phyloP scores from a whole-genome alignment of 2,888 invertebrate genomes.

The Mythimna loreyi region DNA sequence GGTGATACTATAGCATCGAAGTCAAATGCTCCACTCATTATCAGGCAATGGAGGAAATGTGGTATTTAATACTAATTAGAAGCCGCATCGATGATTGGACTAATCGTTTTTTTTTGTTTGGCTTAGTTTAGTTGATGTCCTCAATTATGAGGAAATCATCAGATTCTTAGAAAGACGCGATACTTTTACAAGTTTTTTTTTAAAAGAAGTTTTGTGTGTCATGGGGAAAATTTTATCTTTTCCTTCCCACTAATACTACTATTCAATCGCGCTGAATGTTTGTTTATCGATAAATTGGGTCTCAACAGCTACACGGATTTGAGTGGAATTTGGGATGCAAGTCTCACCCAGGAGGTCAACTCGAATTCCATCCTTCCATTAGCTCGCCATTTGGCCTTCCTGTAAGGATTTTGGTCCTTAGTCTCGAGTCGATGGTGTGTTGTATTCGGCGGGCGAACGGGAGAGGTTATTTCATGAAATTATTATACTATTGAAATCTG shows the following conservation, averaged over 20 bases:
- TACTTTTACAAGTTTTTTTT: slow-evolving; percentile 34
- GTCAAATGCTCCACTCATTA: slow-evolving; percentile 75
- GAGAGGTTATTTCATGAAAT: no score
- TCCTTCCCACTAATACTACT: slow-evolving; percentile 7
- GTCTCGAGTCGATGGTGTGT: no score
- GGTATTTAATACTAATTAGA: slow-evolving; percentile 77
- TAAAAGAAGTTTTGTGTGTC: slow-evolving; percentile 8
- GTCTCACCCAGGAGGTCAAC: no score
- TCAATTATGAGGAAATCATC: slow-evolving; percentile 34
- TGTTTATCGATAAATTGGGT: background rate
- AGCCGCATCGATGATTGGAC: slow-evolving; percentile 67
- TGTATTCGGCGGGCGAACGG: no score
- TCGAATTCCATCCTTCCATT: no score
- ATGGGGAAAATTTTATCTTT: slow-evolving; percentile 29
- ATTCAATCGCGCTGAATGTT: no score
- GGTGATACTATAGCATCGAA: slow-evolving; percentile 51
- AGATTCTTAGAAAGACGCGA: slow-evolving; percentile 47
- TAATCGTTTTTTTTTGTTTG: slow-evolving; percentile 62
- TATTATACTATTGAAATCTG: no score
- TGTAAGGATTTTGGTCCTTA: no score
- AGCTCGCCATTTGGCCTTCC: no score
- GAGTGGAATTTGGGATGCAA: background rate
- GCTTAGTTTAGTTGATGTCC: slow-evolving; percentile 57
- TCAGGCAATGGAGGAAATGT: slow-evolving; percentile 70
- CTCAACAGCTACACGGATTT: background rate